phyloP scores from a whole-genome alignment of 1,140 invertebrate species.

The Idris sp. region DNA sequence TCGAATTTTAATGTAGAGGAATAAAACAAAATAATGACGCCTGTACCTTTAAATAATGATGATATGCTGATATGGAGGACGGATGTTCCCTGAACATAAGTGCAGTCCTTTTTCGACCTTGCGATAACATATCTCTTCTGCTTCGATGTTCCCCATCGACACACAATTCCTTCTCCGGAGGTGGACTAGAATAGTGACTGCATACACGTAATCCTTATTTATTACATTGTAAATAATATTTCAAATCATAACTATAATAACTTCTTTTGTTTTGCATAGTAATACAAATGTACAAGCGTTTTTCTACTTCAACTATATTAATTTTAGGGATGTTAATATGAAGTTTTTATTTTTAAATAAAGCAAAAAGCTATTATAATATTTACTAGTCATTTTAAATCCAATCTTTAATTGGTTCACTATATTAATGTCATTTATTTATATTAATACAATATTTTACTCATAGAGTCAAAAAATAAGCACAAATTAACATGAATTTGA shows the following conservation, averaged over 20 bases:
- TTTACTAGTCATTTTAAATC: too few species aligned
- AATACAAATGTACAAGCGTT: not conserved
- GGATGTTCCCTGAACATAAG: slow-evolving; percentile 81
- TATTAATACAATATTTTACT: too few species aligned
- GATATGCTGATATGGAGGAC: slow-evolving; percentile 74
- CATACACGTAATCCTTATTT: slow-evolving; percentile 65
- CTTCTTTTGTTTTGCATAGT: not conserved
- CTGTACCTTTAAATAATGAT: slow-evolving; percentile 76
- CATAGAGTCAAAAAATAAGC: too few species aligned
- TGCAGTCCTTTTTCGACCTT: slow-evolving; percentile 84
- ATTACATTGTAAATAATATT: not conserved
- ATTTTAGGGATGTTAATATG: too few species aligned
- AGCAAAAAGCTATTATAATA: too few species aligned
- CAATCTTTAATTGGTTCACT: too few species aligned
- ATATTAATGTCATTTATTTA: too few species aligned
- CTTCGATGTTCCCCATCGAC: slow-evolving; percentile 79
- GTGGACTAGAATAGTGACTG: slow-evolving; percentile 81
- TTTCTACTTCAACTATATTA: too few species aligned
- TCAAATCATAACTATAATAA: not conserved
- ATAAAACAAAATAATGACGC: slow-evolving; percentile 46
- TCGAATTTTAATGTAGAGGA: slow-evolving; percentile 11
- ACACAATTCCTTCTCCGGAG: slow-evolving; percentile 81
- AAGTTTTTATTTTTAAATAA: too few species aligned
- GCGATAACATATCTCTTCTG: slow-evolving; percentile 87
- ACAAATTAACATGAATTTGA: too few species aligned